These are phyloP conservation scores for Leptocoma aspasia DNA, from an alignment of 2,113 vertebrate genomes.

Conservation along the genomic window DNA sequence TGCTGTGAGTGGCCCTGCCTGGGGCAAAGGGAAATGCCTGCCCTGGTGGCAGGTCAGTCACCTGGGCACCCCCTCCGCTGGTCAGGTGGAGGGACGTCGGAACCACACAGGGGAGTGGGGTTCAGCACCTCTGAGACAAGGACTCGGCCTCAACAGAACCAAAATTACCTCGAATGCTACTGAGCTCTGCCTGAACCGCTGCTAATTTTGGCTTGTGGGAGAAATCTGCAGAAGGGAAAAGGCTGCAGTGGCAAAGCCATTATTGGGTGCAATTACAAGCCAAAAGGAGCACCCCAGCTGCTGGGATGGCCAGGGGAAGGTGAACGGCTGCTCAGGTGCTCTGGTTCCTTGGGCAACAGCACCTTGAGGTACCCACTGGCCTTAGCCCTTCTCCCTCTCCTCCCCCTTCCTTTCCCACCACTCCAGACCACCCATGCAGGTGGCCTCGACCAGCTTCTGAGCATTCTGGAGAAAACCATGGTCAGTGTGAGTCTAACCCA, in stretches of 20 bases:
- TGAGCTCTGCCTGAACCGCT: conserved; percentile 27
- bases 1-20: neutral
- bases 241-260: neutral
- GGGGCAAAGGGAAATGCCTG: neutral
- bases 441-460: neutral
- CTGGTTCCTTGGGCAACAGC: neutral
- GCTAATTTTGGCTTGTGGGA: conserved; percentile 1
- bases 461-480: neutral
- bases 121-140: fast-evolving
- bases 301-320: neutral
- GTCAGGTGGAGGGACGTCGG: fast-evolving
- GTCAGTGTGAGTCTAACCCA: fast-evolving
- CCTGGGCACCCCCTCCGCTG: neutral
- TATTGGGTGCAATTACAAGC: neutral
- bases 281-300: neutral
- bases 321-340: fast-evolving
- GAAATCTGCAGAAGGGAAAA: neutral
- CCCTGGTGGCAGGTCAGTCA: neutral
- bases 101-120: neutral
- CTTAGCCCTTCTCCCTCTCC: neutral
- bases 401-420: neutral
- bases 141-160: neutral
- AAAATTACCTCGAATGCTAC: neutral
- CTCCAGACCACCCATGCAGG: neutral
- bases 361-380: neutral